phyloP scores from a whole-genome alignment of 2,113 vertebrate species.

The Cyphomyrus discorhynchus region DNA sequence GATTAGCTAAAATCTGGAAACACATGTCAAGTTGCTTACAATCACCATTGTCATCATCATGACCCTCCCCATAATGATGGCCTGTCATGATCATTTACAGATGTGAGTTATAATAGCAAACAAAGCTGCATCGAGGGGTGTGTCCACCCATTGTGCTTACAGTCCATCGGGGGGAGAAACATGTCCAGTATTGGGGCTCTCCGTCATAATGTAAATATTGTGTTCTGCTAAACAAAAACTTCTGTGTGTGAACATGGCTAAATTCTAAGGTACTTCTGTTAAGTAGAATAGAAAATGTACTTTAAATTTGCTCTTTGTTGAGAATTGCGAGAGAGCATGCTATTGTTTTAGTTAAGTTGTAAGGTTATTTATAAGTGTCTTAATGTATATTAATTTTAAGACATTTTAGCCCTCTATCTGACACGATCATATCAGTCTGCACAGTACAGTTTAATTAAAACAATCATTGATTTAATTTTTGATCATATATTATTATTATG shows the following conservation, averaged over 20 bases:
- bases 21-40: neutral
- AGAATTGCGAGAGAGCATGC: neutral
- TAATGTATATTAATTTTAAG: neutral
- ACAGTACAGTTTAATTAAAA: neutral
- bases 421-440: neutral
- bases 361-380: neutral
- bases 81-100: neutral
- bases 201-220: neutral
- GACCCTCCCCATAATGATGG: neutral
- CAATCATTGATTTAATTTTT: neutral
- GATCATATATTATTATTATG: neutral
- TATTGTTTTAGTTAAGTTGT: neutral
- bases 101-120: neutral
- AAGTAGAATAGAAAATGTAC: neutral
- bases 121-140: neutral
- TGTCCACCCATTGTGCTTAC: neutral
- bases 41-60: neutral
- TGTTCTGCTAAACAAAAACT: neutral
- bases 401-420: neutral
- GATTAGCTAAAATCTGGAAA: neutral
- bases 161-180: neutral
- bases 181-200: neutral
- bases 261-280: neutral
- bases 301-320: neutral
- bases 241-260: neutral